Conservation (phyloP, 2,113 vertebrate species). For the Alces alces region DNA sequence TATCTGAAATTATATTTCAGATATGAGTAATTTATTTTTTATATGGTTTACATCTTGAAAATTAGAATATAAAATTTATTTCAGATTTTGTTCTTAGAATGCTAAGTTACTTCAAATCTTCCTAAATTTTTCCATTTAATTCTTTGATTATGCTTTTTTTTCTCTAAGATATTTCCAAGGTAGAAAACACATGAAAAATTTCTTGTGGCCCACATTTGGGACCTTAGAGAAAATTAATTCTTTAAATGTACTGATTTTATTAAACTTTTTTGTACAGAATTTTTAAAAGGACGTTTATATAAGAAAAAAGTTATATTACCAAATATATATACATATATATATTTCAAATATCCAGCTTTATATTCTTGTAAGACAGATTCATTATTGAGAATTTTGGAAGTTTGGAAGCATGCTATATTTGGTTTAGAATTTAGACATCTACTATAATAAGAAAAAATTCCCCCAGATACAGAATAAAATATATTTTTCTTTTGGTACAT, state of each 20-base stretch:
- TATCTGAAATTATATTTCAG: background rate
- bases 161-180: background rate
- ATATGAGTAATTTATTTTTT: slow-evolving; percentile 40
- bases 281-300: background rate
- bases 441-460: slow-evolving; percentile 36
- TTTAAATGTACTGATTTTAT: slow-evolving; percentile 21
- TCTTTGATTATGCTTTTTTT: slow-evolving; percentile 9
- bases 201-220: background rate
- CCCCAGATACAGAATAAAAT: background rate
- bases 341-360: background rate
- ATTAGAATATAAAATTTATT: slow-evolving; percentile 27
- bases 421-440: slow-evolving; percentile 34
- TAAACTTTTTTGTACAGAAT: background rate
- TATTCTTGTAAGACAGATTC: background rate
- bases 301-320: background rate
- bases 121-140: slow-evolving; percentile 27
- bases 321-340: background rate
- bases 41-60: slow-evolving; percentile 33
- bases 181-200: slow-evolving; percentile 19
- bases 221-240: slow-evolving; percentile 11
- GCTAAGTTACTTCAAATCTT: slow-evolving; percentile 12
- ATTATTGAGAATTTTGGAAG: slow-evolving; percentile 17
- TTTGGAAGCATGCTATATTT: slow-evolving; percentile 26
- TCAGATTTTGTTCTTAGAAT: slow-evolving; percentile 39
- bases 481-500: background rate